Evolutionary conservation across 2,113 vertebrate genomes (phyloP).

Genomic region (Rhinoptilus africanus): DNA sequence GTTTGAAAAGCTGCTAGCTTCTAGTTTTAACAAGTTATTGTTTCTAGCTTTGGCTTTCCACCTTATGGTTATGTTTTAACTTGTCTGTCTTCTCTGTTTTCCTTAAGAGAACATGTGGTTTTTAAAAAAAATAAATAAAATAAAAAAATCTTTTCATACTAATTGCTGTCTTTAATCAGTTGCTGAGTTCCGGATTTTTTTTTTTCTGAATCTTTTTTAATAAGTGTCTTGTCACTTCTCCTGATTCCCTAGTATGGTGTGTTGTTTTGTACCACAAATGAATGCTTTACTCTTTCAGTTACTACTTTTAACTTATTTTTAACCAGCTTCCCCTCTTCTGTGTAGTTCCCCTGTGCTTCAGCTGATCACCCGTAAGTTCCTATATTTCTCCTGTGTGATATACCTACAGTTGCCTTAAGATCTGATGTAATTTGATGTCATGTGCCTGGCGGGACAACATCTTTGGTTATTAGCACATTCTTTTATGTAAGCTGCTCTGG

Average conservation of each 20-base stretch:
- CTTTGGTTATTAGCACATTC: not conserved
- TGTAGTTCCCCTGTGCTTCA: not conserved
- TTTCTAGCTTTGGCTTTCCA: conserved; percentile 9
- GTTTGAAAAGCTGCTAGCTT: not conserved
- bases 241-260: not conserved
- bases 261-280: not conserved
- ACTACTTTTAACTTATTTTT: not conserved
- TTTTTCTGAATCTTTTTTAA: not conserved
- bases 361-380: fast-evolving
- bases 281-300: not conserved
- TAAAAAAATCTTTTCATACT: not conserved
- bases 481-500: not conserved
- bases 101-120: not conserved
- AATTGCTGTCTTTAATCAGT: not conserved
- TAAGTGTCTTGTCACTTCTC: not conserved
- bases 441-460: not conserved
- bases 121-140: too few species aligned
- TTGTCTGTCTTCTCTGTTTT: not conserved
- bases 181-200: not conserved
- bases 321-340: not conserved
- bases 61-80: not conserved
- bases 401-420: not conserved
- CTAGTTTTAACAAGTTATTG: not conserved
- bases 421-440: not conserved
- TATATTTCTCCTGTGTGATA: not conserved